A percentile compares a stretch with the other conserved stretches of the same genome.
phyloP scores from a whole-genome alignment of 2,797 vertebrate species.

The Rhadinocentrus ornatus region DNA sequence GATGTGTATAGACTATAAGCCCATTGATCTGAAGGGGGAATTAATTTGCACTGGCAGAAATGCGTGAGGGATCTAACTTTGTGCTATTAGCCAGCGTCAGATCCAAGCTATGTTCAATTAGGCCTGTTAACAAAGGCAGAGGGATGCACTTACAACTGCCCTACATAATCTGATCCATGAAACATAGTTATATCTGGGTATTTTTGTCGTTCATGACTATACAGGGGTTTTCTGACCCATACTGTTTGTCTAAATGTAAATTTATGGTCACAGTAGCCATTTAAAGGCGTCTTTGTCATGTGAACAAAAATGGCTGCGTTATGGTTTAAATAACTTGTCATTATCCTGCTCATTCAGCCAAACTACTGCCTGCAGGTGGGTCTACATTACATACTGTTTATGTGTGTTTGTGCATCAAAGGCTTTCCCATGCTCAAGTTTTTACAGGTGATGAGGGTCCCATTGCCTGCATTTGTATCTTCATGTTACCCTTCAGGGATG shows the following conservation, averaged over 20 bases:
- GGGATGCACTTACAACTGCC: slow-evolving; percentile 37
- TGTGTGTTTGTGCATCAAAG: slow-evolving; percentile 36
- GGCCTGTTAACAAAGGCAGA: slow-evolving; percentile 52
- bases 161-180: slow-evolving; percentile 30
- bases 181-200: slow-evolving; percentile 4
- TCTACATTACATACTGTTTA: slow-evolving; percentile 21
- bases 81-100: slow-evolving; percentile 63
- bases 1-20: slow-evolving; percentile 65
- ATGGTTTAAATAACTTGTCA: slow-evolving; percentile 46
- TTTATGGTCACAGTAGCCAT: slow-evolving; percentile 23
- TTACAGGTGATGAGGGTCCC: slow-evolving; percentile 56
- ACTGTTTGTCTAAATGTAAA: slow-evolving; percentile 25
- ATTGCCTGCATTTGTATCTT: slow-evolving; percentile 34
- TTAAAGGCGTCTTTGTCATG: slow-evolving; percentile 38
- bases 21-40: slow-evolving; percentile 71
- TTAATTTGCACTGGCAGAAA: slow-evolving; percentile 71
- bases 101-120: slow-evolving; percentile 70
- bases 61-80: slow-evolving; percentile 61
- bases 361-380: slow-evolving; percentile 27
- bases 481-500: slow-evolving; percentile 29
- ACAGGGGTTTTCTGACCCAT: slow-evolving; percentile 26
- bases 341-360: slow-evolving; percentile 39
- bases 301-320: slow-evolving; percentile 35
- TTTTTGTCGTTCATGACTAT: slow-evolving; percentile 22
- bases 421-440: slow-evolving; percentile 62